Evolutionary conservation across 2,113 vertebrate species (phyloP).

Genomic region (Podarcis cretensis): DNA sequence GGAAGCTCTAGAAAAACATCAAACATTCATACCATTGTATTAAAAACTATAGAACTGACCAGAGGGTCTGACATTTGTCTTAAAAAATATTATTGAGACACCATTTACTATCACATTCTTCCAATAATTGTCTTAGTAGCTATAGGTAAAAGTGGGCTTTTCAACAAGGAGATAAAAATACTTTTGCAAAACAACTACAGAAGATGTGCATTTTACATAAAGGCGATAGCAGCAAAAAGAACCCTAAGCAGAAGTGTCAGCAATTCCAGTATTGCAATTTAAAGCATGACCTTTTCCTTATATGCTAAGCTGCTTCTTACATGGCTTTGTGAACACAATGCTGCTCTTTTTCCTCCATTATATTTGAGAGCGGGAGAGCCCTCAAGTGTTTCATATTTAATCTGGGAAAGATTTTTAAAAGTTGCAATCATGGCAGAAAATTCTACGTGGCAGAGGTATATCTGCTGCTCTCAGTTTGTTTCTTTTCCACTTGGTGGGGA

Average conservation of each 20-base stretch:
- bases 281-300: constrained; percentile 32
- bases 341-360: constrained; percentile 3
- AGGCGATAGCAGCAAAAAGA: background rate
- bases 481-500: background rate
- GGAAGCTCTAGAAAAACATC: constrained; percentile 19
- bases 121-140: constrained; percentile 12
- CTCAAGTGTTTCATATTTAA: constrained; percentile 26
- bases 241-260: constrained; percentile 18
- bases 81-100: background rate
- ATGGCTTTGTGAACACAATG: background rate
- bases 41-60: constrained; percentile 42
- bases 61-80: constrained; percentile 6
- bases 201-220: background rate
- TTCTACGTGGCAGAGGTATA: background rate
- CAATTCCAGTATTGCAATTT: constrained; percentile 22
- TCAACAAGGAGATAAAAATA: constrained; percentile 17
- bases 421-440: background rate
- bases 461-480: constrained; percentile 8
- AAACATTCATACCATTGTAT: background rate
- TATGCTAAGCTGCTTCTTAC: constrained; percentile 19
- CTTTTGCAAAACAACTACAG: background rate
- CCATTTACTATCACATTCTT: constrained; percentile 29
- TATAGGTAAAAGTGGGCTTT: constrained; percentile 4
- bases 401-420: background rate
- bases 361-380: background rate